These are phyloP conservation scores for Ferrisia virgata DNA, from an alignment of 2,888 invertebrate genomes.

Conservation along the genomic window DNA sequence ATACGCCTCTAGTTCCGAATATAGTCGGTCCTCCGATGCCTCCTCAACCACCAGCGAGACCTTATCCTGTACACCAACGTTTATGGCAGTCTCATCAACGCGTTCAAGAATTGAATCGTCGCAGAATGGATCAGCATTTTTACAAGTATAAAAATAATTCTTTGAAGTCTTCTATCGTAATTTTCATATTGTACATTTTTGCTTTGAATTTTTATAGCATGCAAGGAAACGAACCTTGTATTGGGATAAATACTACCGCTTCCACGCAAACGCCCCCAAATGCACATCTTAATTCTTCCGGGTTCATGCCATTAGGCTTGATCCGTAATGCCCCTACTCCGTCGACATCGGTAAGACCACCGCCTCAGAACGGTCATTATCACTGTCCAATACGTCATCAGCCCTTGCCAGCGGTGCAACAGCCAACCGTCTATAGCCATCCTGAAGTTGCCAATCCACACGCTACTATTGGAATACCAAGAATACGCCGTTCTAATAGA, in stretches of 20 bases:
- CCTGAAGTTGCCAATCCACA: constrained; percentile 53
- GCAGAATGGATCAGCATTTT: constrained; percentile 51
- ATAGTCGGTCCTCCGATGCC: constrained; percentile 27
- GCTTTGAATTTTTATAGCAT: too few relatives aligned
- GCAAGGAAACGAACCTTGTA: constrained; percentile 29
- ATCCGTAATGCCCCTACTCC: constrained; percentile 21
- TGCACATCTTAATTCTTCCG: constrained; percentile 39
- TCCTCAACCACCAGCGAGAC: constrained; percentile 54
- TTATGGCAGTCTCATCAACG: constrained; percentile 73
- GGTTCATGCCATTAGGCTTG: constrained; percentile 1
- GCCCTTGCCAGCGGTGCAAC: constrained; percentile 53
- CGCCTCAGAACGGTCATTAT: constrained; percentile 46
- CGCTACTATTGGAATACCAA: constrained; percentile 46
- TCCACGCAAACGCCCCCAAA: constrained; percentile 33
- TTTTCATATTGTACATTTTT: not conserved
- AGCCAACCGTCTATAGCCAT: constrained; percentile 56
- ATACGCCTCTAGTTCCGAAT: constrained; percentile 1
- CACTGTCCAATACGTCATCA: constrained; percentile 49
- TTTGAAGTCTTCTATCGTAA: not conserved
- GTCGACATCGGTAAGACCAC: constrained; percentile 41
- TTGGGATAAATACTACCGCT: constrained; percentile 18
- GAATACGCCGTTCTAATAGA: constrained; percentile 44
- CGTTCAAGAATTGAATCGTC: constrained; percentile 61
- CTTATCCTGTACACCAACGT: constrained; percentile 71
- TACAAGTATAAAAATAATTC: constrained; percentile 47